Evolutionary conservation across 2,888 invertebrate genomes (phyloP), one percentile per base, ranked within the genome.

Genomic region (Eupithecia pulchellata): DNA sequence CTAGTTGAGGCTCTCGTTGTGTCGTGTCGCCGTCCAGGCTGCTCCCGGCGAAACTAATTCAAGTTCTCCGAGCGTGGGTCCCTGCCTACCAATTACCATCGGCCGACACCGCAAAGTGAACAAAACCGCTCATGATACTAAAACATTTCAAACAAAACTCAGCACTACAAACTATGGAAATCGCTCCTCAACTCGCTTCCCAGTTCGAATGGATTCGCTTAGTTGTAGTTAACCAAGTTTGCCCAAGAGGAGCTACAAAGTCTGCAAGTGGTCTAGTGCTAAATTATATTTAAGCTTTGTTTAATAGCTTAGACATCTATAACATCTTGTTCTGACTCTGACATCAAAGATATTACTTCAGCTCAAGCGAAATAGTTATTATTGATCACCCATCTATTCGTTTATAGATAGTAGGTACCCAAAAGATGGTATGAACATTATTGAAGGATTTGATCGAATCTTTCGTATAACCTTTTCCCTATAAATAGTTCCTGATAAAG

Each of bases 1-100:
- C 78, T 69, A 77, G 78, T 77, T n/a, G 78, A 69, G 75, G 77
- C 73, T 75, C 71, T 66, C 72, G 57, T 75, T 74, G 68, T 61
- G 68, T 65, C 72, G 71, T 69, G 73, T 74, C 73, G 69, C 72
- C 66, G 73, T 72, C 76, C 76, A 77, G 71, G 71, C 74, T 69
- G 66, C 68, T 70, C 74, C 68, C 67, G 71, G 69, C 77, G 78
- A 82, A 85, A 84, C 84, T 82, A 84, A 83, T 84, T 81, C 80
- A 82, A 83, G 79, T 82, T 79, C 75, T 75, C 73, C 73, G 76
- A 75, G 69, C 77, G 78, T 74, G 77, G 73, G 72, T 75, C 42
- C 65, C 72, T 67, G 75, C 69, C 75, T 77, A 76, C 72, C 78
- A 82, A 81, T 81, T 79, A 81, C 71, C 71, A 75, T 69, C 69